Evolutionary conservation across 2,797 vertebrate genomes (phyloP).

Genomic region (Gallinago stenura): DNA sequence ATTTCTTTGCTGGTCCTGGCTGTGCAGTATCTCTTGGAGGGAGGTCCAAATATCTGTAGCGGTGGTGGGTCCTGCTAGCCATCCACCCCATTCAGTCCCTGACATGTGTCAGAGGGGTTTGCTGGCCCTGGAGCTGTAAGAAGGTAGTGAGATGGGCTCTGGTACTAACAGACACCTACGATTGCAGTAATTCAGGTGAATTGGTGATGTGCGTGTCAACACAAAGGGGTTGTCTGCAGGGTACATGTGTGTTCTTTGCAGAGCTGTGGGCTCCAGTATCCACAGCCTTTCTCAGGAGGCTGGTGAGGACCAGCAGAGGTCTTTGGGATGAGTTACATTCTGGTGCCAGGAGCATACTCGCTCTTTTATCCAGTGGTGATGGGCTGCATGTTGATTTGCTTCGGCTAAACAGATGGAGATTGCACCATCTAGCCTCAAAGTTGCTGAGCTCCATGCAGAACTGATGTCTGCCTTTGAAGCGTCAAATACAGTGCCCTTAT

Average conservation of each 20-base stretch:
- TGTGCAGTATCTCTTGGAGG: not conserved
- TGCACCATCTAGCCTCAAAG: not conserved
- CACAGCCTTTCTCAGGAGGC: not conserved
- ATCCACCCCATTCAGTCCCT: not conserved
- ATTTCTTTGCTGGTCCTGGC: not conserved
- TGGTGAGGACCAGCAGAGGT: not conserved
- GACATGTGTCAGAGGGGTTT: accelerated
- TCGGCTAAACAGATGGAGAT: not conserved
- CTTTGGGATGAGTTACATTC: not conserved
- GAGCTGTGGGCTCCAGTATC: not conserved
- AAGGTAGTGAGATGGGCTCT: not conserved
- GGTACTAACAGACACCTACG: not conserved
- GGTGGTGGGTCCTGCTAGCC: not conserved
- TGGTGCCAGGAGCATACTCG: not conserved
- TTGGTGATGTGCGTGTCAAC: accelerated
- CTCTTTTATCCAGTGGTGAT: not conserved
- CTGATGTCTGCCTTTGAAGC: not conserved
- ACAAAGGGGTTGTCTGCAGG: not conserved
- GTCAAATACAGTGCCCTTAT: not conserved
- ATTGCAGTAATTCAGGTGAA: not conserved
- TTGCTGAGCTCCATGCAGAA: not conserved
- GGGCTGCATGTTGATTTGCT: not conserved
- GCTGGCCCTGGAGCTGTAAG: not conserved
- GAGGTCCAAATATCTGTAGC: not conserved
- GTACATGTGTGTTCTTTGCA: accelerated